These are phyloP conservation scores for Danio tinwini DNA, from an alignment of 2,797 vertebrate species.

Conservation along the genomic window DNA sequence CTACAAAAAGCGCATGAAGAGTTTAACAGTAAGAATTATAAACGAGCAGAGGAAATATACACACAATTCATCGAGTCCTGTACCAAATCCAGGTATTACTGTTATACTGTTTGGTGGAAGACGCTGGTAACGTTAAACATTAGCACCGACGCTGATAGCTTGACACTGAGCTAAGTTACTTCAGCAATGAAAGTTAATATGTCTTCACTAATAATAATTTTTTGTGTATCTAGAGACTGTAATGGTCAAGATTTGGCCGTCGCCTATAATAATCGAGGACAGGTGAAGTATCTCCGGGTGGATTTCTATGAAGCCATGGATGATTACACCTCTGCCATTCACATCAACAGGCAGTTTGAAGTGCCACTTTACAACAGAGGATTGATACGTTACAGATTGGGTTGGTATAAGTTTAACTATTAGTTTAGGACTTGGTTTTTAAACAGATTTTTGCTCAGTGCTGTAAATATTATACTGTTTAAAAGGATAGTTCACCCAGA, in stretches of 20 bases:
- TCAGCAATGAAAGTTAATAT: background rate
- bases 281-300: conserved; percentile 90
- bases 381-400: conserved; percentile 88
- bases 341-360: conserved; percentile 79
- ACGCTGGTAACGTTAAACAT: background rate
- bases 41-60: conserved; percentile 75
- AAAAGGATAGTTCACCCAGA: too few relatives aligned
- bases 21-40: conserved; percentile 70
- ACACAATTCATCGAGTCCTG: conserved; percentile 75
- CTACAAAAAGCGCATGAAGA: conserved; percentile 71
- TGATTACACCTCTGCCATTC: conserved; percentile 87
- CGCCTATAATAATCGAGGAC: conserved; percentile 91
- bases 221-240: conserved; percentile 66
- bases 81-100: conserved; percentile 67
- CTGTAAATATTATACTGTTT: too few relatives aligned
- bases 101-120: background rate
- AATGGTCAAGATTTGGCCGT: conserved; percentile 75
- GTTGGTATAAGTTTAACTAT: conserved; percentile 72
- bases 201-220: background rate
- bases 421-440: too few relatives aligned
- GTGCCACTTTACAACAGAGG: conserved; percentile 94
- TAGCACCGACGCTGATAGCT: background rate
- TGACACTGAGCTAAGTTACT: background rate
- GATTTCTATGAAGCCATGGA: conserved; percentile 91
- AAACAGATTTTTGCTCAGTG: background rate